Evolutionary conservation across 2,888 invertebrate species (phyloP), one percentile per base, ranked within the genome.

Genomic region (Morinoia aosen): DNA sequence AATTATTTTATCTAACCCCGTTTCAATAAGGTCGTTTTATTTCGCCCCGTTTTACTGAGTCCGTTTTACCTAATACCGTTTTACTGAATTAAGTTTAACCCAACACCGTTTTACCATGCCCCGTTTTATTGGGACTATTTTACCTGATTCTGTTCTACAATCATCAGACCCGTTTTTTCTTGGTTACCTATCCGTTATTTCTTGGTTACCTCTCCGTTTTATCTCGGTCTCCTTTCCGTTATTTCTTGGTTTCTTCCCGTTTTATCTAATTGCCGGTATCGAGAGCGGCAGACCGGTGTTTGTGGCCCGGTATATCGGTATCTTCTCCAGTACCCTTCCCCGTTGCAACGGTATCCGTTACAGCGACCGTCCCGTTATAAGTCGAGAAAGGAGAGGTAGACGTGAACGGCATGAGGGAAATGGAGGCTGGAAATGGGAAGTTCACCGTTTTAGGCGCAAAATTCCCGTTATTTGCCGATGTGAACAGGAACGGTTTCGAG

Each of bases 381-480:
- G 57, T 93, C 11, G 93, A 14, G n/a, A 57, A 57, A 0, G 56
- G 25, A 12, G 93, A 93, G 8, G 57, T 7, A 33, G 57, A 19
- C 8, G 93, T 93, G 93, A 57, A 93, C 57, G 93, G 93, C 93
- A 93, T 93, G 10, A 93, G 57, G 16, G 93, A 93, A 57, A 93
- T 93, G 11, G 93, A 93, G 11, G 93, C 93, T 0, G 93, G 57
- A 57, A 93, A 93, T 5, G 93, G 93, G 19, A 93, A 93, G 33
- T 93, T 57, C 1, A 57, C 93, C 19, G 93, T 19, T 33, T 93
- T 93, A 12, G 93, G 25, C 40, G 2, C 12, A 16, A 93, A 93
- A 12, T 14, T 10, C 5, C 57, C 93, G 93, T 33, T 93, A 57
- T 93, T 56, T n/a, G 57, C 57, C 25, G 93, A 12, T 19, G 93